Base-by-base conservation (phyloP, 2,888 invertebrate genomes). In the Orchestes rusci region DNA sequence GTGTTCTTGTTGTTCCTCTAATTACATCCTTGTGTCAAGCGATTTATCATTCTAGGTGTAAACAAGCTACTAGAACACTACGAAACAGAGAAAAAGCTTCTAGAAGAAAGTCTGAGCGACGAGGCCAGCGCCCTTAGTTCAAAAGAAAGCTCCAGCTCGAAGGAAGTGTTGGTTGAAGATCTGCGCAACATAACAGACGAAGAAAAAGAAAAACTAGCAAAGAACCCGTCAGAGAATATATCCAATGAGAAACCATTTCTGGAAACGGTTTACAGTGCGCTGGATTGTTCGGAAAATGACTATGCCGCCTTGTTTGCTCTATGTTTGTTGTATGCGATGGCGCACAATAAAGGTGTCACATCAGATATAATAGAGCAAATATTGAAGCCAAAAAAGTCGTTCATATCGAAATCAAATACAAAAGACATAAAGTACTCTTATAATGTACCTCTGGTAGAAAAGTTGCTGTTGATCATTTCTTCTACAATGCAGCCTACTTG, bases 231-330 rank as follows among this genome's bases (percentile, higher is more conserved):
- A 7, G 60, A 62, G 27, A 59, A 57, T 67, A 71, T 73, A 29
- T 67, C 77, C 34, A 70, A 72, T 16, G 77, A 72, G 53, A 80
- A 83, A 58, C 87, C 93, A 1, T 95, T 95, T 70, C 72, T 96
- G 54, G 89, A 93, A 66, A 87, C 91, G 3, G 81, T 96, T 36
- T 73, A 94, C 48, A 83, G 85, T 57, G 84, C 92, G 0, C 72
- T 97, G 54, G 87, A 90, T 61, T 91, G 92, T 63, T 75, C 75
- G 8, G 93, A 94, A 63, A 95, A 95, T 68, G 97, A 99, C 72
- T 96, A 97, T 64, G 80, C 88, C 33, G 84, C 95, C 4, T 72
- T 99, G 47, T 90, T 96, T 66, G 84, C 88, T 3, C 73, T 97
- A 12, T 91, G 94, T 68, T 73, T 97, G 47, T 76, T 97, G 29